Conservation (phyloP, 1,140 invertebrate species). For the Chlorops oryzae region DNA sequence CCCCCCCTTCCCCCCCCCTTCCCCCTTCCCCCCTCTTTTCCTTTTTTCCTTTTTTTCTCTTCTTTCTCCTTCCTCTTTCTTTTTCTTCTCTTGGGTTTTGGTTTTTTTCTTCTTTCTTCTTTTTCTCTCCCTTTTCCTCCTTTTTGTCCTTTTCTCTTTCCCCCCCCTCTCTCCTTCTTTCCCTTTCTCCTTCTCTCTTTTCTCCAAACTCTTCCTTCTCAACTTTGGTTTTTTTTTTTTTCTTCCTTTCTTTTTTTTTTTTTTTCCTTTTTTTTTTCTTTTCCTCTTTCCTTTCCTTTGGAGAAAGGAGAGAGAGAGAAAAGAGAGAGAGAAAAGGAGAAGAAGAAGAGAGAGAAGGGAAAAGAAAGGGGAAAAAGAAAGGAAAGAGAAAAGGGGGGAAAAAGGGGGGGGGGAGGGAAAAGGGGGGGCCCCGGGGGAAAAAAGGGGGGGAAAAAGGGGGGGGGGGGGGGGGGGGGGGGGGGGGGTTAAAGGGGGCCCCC, state of each 20-base stretch:
- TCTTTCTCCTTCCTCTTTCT: not conserved
- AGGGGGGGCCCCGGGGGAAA: too few species aligned
- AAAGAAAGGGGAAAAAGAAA: too few species aligned
- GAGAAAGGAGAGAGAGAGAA: too few species aligned
- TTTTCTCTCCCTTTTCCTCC: not conserved
- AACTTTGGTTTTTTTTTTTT: not conserved
- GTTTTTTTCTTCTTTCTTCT: not conserved
- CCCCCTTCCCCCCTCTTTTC: not conserved
- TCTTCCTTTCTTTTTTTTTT: not conserved
- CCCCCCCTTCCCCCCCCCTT: not conserved
- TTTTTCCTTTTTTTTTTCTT: conserved; percentile 1
- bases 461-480: too few species aligned
- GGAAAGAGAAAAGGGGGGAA: too few species aligned
- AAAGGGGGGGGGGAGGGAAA: too few species aligned
- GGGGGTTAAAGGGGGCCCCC: too few species aligned
- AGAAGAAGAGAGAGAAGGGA: too few species aligned
- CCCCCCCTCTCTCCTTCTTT: not conserved
- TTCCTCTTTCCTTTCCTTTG: not conserved
- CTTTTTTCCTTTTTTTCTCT: not conserved
- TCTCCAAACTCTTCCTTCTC: not conserved
- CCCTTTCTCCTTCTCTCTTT: not conserved
- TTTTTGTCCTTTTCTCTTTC: not conserved
- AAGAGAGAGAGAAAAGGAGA: too few species aligned
- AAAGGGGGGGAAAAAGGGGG: too few species aligned
- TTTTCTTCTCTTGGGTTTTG: not conserved